These are phyloP conservation scores for Trypoxylus dichotomus DNA, from an alignment of 1,140 invertebrate species.

Conservation along the genomic window DNA sequence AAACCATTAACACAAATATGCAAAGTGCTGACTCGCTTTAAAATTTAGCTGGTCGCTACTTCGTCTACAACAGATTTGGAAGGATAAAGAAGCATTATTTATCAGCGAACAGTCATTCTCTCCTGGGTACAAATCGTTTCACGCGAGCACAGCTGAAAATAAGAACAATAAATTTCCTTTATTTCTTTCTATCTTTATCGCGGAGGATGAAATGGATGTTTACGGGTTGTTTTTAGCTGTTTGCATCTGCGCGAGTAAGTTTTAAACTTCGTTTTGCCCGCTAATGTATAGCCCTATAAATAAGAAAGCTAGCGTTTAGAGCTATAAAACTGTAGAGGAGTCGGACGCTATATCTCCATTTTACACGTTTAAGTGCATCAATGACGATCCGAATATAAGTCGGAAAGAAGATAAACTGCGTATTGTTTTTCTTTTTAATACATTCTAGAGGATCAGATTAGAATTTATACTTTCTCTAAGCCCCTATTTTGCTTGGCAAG, in stretches of 20 bases:
- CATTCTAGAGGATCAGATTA: no score
- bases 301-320: background rate
- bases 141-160: background rate
- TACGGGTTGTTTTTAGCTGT: background rate
- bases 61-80: background rate
- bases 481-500: no score
- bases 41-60: background rate
- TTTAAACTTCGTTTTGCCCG: background rate
- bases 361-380: background rate
- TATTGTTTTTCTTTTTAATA: no score
- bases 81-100: background rate
- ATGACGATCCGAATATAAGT: background rate
- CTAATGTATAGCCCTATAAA: slow-evolving; percentile 6
- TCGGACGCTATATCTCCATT: background rate
- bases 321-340: background rate
- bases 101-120: background rate
- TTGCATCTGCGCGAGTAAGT: background rate
- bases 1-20: slow-evolving; percentile 7
- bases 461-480: no score
- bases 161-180: background rate
- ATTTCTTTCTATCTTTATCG: slow-evolving; percentile 7
- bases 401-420: background rate
- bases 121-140: slow-evolving; percentile 2
- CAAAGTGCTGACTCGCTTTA: slow-evolving; percentile 5
- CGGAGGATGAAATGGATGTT: background rate